phyloP scores from a whole-genome alignment of 2,113 vertebrate genomes.

The Romanogobio albipinnatus region DNA sequence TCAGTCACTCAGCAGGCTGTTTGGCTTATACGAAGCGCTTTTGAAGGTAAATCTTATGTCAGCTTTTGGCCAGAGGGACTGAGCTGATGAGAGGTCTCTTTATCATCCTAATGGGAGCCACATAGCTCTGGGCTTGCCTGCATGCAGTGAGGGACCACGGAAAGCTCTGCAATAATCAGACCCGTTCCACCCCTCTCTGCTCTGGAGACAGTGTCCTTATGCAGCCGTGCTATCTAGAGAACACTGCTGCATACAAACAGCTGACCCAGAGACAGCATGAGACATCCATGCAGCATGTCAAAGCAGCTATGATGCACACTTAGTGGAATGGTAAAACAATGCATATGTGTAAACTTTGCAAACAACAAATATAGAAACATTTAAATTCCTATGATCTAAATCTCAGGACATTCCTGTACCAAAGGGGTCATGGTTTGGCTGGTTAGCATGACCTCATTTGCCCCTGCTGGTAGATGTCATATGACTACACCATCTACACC shows the following conservation, averaged over 20 bases:
- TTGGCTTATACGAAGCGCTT: constrained; percentile 72
- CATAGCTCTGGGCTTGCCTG: constrained; percentile 70
- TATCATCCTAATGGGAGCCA: constrained; percentile 81
- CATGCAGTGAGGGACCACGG: constrained; percentile 6
- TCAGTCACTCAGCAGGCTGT: constrained; percentile 63
- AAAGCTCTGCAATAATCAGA: constrained; percentile 32
- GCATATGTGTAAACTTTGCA: not conserved
- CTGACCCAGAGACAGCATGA: constrained; percentile 51
- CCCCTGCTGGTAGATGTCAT: not conserved
- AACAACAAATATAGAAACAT: not conserved
- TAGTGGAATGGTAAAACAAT: constrained; percentile 7
- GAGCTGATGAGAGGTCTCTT: constrained; percentile 78
- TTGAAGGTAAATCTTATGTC: constrained; percentile 78
- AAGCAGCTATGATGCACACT: not conserved
- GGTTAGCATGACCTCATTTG: not conserved
- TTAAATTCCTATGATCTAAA: not conserved
- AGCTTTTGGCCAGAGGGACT: constrained; percentile 72
- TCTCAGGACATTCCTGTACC: not conserved
- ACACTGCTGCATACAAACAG: constrained; percentile 22
- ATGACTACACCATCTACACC: not conserved
- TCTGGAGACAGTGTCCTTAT: constrained; percentile 38
- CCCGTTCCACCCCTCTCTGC: constrained; percentile 11
- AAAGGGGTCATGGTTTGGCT: not conserved
- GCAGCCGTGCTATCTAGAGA: constrained; percentile 11
- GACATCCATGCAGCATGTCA: constrained; percentile 8